Percentiles rank a stretch among this genome's conserved stretches.
Evolutionary conservation across 2,888 invertebrate species (phyloP).

Genomic region (Hyposoter dolosus): DNA sequence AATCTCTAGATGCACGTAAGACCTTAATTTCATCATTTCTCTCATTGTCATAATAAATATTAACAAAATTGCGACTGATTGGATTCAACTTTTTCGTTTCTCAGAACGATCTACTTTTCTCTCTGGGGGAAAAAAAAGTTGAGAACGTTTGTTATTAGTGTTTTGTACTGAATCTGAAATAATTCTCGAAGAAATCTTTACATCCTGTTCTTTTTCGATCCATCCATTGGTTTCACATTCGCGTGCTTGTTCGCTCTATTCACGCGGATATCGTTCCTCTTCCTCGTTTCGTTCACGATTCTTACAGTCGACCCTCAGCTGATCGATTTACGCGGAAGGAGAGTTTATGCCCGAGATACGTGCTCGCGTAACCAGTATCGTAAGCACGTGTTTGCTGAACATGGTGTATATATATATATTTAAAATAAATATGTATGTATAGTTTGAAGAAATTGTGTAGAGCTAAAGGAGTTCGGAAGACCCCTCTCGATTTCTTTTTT

Average conservation of each 20-base stretch:
- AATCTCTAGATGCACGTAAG: no score
- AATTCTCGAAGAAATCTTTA: not conserved
- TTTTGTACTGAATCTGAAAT: not conserved
- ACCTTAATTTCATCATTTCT: no score
- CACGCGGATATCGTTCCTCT: constrained; percentile 25
- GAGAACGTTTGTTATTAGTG: not conserved
- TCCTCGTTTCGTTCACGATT: constrained; percentile 34
- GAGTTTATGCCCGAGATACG: constrained; percentile 41
- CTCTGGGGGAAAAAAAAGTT: not conserved
- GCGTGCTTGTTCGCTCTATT: constrained; percentile 22
- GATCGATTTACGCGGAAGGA: constrained; percentile 53
- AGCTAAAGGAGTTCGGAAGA: not conserved
- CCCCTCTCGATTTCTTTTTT: constrained; percentile 32
- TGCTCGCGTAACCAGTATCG: constrained; percentile 54
- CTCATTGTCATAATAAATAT: not conserved
- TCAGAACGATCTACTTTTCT: not conserved
- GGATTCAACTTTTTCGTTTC: not conserved
- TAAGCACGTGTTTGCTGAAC: constrained; percentile 36
- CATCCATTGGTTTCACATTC: not conserved
- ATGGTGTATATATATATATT: not conserved
- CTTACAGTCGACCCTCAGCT: constrained; percentile 55
- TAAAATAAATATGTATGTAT: constrained; percentile 7
- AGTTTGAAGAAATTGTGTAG: constrained; percentile 16
- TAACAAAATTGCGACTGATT: not conserved
- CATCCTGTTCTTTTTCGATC: not conserved